Evolutionary conservation across 2,888 invertebrate species (phyloP).

Genomic region (Ischnus inquisitorius): DNA sequence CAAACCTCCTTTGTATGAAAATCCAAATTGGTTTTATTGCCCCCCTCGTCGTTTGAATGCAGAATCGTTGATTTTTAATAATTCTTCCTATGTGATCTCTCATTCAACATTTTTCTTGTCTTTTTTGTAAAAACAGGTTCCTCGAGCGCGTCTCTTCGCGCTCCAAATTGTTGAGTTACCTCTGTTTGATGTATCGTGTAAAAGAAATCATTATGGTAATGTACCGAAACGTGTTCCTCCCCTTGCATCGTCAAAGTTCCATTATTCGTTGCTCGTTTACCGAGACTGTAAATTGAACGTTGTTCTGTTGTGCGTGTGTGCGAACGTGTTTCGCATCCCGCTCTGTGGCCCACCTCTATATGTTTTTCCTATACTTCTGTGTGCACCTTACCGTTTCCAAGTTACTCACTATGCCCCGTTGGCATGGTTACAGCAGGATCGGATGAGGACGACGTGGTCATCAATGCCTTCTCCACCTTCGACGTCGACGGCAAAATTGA

Average conservation of each 20-base stretch:
- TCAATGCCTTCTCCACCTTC: constrained; percentile 96
- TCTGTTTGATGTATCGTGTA: constrained; percentile 8
- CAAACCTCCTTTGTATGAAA: constrained; percentile 25
- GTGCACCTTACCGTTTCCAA: constrained; percentile 74
- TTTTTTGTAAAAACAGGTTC: background rate
- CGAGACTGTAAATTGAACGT: constrained; percentile 35
- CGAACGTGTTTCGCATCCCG: constrained; percentile 71
- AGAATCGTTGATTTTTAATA: constrained; percentile 40
- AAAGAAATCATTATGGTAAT: constrained; percentile 2
- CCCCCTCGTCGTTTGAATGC: constrained; percentile 48
- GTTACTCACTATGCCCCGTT: constrained; percentile 74
- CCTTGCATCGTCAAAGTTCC: constrained; percentile 52
- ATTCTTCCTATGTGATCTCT: constrained; percentile 17
- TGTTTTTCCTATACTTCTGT: constrained; percentile 72
- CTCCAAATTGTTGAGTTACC: constrained; percentile 37
- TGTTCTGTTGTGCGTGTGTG: constrained; percentile 64
- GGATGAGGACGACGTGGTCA: constrained; percentile 97
- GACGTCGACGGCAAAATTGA: constrained; percentile 95
- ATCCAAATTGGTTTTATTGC: constrained; percentile 46
- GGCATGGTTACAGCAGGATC: constrained; percentile 86
- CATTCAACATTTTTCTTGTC: background rate
- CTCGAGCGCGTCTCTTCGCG: constrained; percentile 32
- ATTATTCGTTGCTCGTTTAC: constrained; percentile 12
- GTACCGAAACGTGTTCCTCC: constrained; percentile 9
- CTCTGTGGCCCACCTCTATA: constrained; percentile 70